Evolutionary conservation across 1,140 invertebrate species (phyloP).

Genomic region (Drosophila lowei): DNA sequence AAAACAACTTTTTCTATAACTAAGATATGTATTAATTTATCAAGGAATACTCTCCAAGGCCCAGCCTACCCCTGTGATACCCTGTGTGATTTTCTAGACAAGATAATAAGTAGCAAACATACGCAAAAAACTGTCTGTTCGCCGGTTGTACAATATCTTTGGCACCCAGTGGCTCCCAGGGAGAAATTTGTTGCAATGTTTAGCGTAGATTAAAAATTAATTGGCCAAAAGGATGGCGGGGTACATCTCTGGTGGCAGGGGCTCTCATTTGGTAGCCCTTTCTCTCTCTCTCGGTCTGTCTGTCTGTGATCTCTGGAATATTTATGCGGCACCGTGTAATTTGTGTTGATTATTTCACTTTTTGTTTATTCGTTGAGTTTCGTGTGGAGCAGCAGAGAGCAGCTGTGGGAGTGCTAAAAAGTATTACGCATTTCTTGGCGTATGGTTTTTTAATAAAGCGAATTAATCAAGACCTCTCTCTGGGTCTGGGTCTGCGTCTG

Average conservation of each 20-base stretch:
- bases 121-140: conserved; percentile 24
- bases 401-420: conserved; percentile 58
- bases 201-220: conserved; percentile 76
- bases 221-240: conserved; percentile 33
- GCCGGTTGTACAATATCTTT: conserved; percentile 6
- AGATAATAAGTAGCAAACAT: conserved; percentile 27
- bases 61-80: neutral
- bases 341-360: conserved; percentile 75
- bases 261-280: conserved; percentile 9
- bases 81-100: conserved; percentile 2
- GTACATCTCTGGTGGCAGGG: conserved; percentile 14
- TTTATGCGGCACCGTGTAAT: conserved; percentile 62
- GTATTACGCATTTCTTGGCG: conserved; percentile 60
- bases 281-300: conserved; percentile 6
- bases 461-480: conserved; percentile 64
- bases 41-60: too few relatives aligned
- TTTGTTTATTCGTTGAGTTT: conserved; percentile 35
- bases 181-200: conserved; percentile 68
- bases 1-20: too few relatives aligned
- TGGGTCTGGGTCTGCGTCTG: conserved; percentile 13
- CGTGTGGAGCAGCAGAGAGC: conserved; percentile 16
- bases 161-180: conserved; percentile 23
- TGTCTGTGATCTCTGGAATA: conserved; percentile 40
- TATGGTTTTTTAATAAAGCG: conserved; percentile 79
- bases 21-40: too few relatives aligned